Evolutionary conservation across 2,888 invertebrate genomes (phyloP).

Genomic region (Heterodera filipjevi): DNA sequence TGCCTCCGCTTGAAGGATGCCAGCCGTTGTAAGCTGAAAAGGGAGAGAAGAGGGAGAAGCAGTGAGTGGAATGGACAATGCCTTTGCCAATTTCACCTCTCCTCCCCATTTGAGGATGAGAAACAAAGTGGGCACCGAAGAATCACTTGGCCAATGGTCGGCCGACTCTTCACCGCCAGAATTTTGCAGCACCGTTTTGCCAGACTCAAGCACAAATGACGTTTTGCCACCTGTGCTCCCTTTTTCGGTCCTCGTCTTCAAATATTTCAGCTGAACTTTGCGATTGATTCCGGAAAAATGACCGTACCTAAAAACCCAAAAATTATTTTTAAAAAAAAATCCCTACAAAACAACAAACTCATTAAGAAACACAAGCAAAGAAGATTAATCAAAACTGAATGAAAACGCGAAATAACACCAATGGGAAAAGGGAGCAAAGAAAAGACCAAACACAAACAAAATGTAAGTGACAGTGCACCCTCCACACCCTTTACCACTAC

Average conservation of each 20-base stretch:
- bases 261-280: conserved; percentile 99
- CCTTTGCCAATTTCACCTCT: conserved; percentile 71
- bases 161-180: conserved; percentile 69
- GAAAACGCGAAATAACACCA: too few species aligned
- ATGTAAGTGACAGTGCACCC: too few species aligned
- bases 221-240: background rate
- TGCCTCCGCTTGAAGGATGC: conserved; percentile 60
- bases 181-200: background rate
- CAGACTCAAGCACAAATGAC: conserved; percentile 4
- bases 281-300: conserved; percentile 99
- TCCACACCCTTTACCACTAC: too few species aligned
- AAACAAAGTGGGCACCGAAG: conserved; percentile 83
- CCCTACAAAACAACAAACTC: background rate
- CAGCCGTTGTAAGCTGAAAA: conserved; percentile 5
- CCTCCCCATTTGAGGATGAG: conserved; percentile 99
- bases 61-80: too few species aligned
- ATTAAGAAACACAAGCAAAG: background rate
- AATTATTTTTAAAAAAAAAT: background rate
- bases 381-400: background rate
- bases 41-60: too few species aligned
- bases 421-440: too few species aligned
- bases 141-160: conserved; percentile 67
- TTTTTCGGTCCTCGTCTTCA: conserved; percentile 69
- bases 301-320: conserved; percentile 80
- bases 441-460: too few species aligned